Conservation (phyloP, 2,797 vertebrate species). For the Enteromius viviparus region DNA sequence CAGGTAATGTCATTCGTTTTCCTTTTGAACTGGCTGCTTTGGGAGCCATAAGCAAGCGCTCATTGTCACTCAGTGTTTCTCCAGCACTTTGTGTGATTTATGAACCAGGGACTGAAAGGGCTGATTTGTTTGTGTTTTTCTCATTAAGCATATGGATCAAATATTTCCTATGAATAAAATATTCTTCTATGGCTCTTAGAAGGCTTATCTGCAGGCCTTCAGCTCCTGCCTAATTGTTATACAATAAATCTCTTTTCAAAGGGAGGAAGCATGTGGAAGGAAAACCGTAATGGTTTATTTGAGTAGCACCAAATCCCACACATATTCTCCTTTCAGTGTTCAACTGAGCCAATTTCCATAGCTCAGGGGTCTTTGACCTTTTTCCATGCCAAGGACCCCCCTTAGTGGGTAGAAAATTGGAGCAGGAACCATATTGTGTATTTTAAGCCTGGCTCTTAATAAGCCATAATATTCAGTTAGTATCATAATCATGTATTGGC, state of each 20-base stretch:
- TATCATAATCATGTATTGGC: neutral
- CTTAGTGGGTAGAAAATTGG: neutral
- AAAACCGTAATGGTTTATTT: constrained; percentile 13
- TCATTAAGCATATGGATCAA: constrained; percentile 39
- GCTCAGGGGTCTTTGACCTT: neutral
- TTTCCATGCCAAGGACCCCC: neutral
- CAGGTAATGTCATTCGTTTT: constrained; percentile 33
- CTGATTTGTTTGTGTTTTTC: constrained; percentile 33
- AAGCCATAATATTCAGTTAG: neutral
- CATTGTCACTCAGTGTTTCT: constrained; percentile 10
- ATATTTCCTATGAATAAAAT: constrained; percentile 23
- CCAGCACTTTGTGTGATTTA: constrained; percentile 27
- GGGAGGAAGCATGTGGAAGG: neutral
- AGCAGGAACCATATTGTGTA: neutral
- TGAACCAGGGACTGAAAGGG: constrained; percentile 19
- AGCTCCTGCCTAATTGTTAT: constrained; percentile 43
- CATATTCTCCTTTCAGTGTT: neutral
- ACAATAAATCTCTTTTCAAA: constrained; percentile 32
- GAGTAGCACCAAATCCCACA: constrained; percentile 4
- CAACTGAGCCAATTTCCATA: constrained; percentile 7
- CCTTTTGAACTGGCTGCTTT: constrained; percentile 40
- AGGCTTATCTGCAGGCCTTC: constrained; percentile 51
- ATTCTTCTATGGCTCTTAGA: constrained; percentile 34
- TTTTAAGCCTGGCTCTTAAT: neutral
- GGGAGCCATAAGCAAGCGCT: neutral